phyloP scores from a whole-genome alignment of 2,113 vertebrate genomes.

The Nibea coibor region DNA sequence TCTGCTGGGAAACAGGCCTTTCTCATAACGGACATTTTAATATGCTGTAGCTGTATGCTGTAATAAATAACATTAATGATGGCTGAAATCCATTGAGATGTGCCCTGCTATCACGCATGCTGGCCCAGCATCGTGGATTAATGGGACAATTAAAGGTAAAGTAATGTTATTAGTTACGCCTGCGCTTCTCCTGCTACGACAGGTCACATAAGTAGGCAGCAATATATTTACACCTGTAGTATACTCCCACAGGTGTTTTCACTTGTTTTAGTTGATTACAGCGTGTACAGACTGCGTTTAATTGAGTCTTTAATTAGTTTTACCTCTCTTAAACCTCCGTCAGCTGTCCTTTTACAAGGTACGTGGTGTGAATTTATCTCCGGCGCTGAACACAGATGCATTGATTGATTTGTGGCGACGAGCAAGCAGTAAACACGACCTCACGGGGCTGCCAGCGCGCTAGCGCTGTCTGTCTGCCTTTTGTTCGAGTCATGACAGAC shows the following conservation, averaged over 20 bases:
- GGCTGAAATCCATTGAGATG: slow-evolving; percentile 2
- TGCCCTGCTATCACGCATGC: not conserved
- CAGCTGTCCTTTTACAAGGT: not conserved
- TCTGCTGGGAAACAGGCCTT: too few relatives aligned
- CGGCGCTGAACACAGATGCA: not conserved
- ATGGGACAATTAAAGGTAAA: not conserved
- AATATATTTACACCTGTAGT: not conserved
- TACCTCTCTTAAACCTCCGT: too few relatives aligned
- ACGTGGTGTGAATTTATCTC: not conserved
- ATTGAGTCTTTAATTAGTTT: too few relatives aligned
- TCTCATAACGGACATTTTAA: too few relatives aligned
- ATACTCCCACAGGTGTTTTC: not conserved
- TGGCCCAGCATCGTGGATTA: too few relatives aligned
- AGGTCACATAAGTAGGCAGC: not conserved
- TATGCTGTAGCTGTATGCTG: too few relatives aligned
- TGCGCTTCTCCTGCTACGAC: slow-evolving; percentile 8
- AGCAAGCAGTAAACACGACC: not conserved
- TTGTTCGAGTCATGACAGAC: slow-evolving; percentile 6
- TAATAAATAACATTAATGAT: not conserved
- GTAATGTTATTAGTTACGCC: not conserved
- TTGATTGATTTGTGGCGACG: too few relatives aligned
- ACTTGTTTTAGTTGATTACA: not conserved
- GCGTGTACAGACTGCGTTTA: too few relatives aligned
- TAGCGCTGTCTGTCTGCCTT: too few relatives aligned
- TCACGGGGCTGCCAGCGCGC: too few relatives aligned